Evolutionary conservation across 2,888 invertebrate species (phyloP).

Genomic region (Eristalis intricaria): DNA sequence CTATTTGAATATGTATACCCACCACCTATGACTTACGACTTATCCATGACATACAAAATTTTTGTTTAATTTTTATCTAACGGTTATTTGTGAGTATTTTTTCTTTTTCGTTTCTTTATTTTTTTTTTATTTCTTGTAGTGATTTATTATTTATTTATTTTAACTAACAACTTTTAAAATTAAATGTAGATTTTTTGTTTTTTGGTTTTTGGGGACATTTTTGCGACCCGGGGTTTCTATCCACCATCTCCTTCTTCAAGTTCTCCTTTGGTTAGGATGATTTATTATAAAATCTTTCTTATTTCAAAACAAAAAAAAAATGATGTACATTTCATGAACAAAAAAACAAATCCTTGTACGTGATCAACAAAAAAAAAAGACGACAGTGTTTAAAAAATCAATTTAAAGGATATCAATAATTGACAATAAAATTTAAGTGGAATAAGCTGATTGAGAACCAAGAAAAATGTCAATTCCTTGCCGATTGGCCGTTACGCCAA

Average conservation of each 20-base stretch:
- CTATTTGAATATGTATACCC: conserved; percentile 11
- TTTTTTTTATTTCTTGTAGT: conserved; percentile 20
- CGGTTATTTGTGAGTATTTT: conserved; percentile 65
- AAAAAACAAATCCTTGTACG: conserved; percentile 1
- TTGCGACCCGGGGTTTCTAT: neutral
- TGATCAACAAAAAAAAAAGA: conserved; percentile 21
- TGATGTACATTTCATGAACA: conserved; percentile 19
- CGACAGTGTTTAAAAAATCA: conserved; percentile 48
- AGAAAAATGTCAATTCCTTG: neutral
- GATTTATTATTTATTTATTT: conserved; percentile 9
- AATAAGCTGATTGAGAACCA: neutral
- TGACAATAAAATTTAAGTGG: neutral
- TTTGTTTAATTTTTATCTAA: conserved; percentile 42
- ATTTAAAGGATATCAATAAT: neutral
- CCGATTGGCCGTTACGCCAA: conserved; percentile 47
- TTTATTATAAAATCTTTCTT: conserved; percentile 38
- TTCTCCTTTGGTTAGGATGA: conserved; percentile 68
- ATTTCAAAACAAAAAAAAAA: conserved; percentile 9
- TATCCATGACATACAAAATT: conserved; percentile 37
- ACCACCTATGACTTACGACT: conserved; percentile 22
- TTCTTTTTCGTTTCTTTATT: neutral
- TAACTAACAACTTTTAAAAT: neutral
- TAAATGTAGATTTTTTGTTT: neutral
- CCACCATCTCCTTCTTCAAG: conserved; percentile 30
- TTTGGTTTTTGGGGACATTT: conserved; percentile 7